These are phyloP conservation scores for Chrysomallon squamiferum DNA, from an alignment of 1,140 invertebrate species.

Conservation along the genomic window DNA sequence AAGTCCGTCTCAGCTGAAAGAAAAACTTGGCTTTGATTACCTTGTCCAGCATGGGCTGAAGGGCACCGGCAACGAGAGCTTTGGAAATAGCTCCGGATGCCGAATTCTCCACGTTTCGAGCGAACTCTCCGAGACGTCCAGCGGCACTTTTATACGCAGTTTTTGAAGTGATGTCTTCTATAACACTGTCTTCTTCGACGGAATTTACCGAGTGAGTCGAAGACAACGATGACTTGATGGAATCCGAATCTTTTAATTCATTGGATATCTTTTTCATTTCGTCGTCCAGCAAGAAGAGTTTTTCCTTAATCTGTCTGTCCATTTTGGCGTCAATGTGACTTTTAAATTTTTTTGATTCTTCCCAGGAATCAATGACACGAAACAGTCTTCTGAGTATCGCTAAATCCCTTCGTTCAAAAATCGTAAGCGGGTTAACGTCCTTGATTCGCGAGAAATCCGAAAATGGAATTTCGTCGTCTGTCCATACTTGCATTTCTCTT, in stretches of 20 bases:
- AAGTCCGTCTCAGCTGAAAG: too few relatives aligned
- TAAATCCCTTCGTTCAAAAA: too few relatives aligned
- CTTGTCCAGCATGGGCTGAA: constrained; percentile 13
- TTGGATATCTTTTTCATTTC: constrained; percentile 26
- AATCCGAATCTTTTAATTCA: constrained; percentile 16
- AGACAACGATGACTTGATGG: constrained; percentile 10
- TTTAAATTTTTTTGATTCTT: too few relatives aligned
- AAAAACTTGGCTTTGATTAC: not conserved
- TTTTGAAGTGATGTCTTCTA: too few relatives aligned
- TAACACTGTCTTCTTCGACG: too few relatives aligned
- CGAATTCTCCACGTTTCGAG: constrained; percentile 6
- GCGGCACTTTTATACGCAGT: not conserved
- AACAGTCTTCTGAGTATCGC: too few relatives aligned
- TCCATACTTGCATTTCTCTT: too few relatives aligned
- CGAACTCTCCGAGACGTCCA: not conserved
- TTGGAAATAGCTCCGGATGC: not conserved
- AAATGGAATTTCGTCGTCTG: too few relatives aligned
- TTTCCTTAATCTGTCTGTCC: constrained; percentile 5
- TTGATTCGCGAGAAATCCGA: too few relatives aligned
- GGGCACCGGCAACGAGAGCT: not conserved
- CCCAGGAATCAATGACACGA: too few relatives aligned
- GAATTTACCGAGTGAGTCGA: not conserved
- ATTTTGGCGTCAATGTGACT: too few relatives aligned
- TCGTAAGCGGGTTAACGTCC: too few relatives aligned
- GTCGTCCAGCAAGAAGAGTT: constrained; percentile 25